Percentiles rank a stretch among this genome's conserved stretches.
These are phyloP conservation scores for Malurus cyaneus DNA, from an alignment of 2,113 vertebrate species.

Conservation along the genomic window DNA sequence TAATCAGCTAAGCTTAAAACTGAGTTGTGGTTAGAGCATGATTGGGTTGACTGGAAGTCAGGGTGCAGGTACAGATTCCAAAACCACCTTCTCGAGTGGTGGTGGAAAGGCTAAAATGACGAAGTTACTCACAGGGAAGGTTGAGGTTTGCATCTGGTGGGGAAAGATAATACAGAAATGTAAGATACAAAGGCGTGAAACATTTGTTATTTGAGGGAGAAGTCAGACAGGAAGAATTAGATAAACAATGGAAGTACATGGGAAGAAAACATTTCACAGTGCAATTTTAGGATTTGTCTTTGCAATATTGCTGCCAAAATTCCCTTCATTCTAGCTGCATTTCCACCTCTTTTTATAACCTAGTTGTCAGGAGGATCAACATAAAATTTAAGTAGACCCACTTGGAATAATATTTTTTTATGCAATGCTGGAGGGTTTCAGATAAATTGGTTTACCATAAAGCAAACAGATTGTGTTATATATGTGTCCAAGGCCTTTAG, in stretches of 20 bases:
- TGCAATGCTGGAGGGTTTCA: neutral
- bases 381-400: neutral
- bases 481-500: neutral
- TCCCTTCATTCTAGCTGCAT: neutral
- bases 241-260: neutral
- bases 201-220: neutral
- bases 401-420: neutral
- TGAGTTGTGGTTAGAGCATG: accelerated
- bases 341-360: neutral
- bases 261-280: neutral
- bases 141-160: neutral
- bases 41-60: neutral
- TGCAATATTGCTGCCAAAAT: neutral
- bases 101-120: neutral
- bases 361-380: neutral
- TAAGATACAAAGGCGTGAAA: neutral
- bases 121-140: neutral
- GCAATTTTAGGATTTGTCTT: neutral
- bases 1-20: neutral
- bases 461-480: neutral
- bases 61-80: neutral
- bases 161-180: neutral
- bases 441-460: neutral
- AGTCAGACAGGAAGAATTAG: neutral
- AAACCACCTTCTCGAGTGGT: accelerated